Evolutionary conservation across 2,888 invertebrate species (phyloP), one percentile per base, ranked within the genome.

Genomic region (Anoncus sp.): DNA sequence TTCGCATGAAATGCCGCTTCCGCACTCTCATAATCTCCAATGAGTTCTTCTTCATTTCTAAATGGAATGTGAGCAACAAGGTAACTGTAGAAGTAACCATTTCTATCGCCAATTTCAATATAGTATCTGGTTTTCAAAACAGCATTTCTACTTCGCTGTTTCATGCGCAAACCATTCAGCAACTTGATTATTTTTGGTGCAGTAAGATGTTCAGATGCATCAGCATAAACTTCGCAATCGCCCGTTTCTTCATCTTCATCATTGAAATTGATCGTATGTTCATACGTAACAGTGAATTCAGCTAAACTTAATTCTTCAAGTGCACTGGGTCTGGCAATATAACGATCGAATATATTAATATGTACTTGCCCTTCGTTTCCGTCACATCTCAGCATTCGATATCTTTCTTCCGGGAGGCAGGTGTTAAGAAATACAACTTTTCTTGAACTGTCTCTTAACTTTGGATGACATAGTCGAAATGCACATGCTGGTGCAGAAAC

Each of bases 401-500:
- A 87, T 12, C 86, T 80, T 83, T 90, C 72, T 0, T 82, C 67
- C 2, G 85, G 87, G 9, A 43, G 83, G 60, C 85, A 87, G 14
- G 57, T 81, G 18, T 81, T 77, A 12, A 71, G 20, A 43, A 81
- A 73, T 12, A 77, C 40, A 16, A 51, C 65, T 38, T 77, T 81
- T 69, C 81, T 47, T n/a, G 82, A 81, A 55, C 82, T 84, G 20
- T 77, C 72, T 6, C 82, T 53, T 45, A 80, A 49, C 60, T 16
- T 38, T 4, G 72, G n/a, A 22, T 77, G 76, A 51, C 86, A 88
- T 9, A 87, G 67, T 31, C 87, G 73, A 51, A 84, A 88, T 53
- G 86, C 87, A n/a, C 79, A 84, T 86, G 87, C 86, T 0, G 81
- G 78, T 0, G 85, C 87, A 43, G 84, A 85, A 1, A 87, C 84